phyloP scores from a whole-genome alignment of 2,113 vertebrate genomes.

The Seriola quinqueradiata region DNA sequence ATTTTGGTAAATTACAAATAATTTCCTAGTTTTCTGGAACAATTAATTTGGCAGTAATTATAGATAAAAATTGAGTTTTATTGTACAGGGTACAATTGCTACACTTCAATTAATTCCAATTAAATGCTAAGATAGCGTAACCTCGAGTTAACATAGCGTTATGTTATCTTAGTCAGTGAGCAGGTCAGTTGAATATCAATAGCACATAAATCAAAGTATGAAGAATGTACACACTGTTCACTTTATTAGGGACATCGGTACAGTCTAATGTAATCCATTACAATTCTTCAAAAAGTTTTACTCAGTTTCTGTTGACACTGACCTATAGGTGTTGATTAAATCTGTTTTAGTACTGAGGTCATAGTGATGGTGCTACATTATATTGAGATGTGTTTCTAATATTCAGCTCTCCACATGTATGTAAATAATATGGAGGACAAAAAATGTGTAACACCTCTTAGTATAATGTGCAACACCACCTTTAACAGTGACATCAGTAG shows the following conservation, averaged over 20 bases:
- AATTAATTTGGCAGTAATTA: neutral
- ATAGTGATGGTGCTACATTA: no score
- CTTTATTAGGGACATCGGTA: neutral
- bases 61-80: neutral
- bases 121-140: no score
- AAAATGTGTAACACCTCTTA: no score
- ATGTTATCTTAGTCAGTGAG: neutral
- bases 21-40: conserved; percentile 4
- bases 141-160: no score
- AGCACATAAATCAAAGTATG: no score
- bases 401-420: no score
- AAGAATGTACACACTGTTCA: neutral
- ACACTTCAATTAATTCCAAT: neutral
- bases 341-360: no score
- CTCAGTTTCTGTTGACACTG: neutral
- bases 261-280: neutral
- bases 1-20: neutral
- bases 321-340: no score
- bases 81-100: neutral
- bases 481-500: no score
- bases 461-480: no score
- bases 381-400: no score
- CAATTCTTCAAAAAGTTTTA: neutral
- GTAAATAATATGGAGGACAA: no score
- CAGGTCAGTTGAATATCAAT: neutral